A percentile compares a stretch with the other conserved stretches of the same genome.
Conservation (phyloP, 2,888 invertebrate species). For the Nymphalis polychloros region DNA sequence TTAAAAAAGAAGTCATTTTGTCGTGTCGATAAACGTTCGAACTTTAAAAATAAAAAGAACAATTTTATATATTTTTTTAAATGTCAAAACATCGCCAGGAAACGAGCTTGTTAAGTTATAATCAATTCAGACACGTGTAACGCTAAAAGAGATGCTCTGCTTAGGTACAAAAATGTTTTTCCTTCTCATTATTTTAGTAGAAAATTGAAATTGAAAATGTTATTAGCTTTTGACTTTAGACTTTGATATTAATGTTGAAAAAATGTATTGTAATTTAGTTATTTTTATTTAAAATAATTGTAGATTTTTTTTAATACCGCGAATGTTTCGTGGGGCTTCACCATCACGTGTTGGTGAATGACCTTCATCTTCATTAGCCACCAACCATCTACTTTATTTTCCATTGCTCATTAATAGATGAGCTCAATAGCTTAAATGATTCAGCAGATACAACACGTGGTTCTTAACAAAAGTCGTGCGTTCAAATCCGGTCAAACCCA, state of each 20-base stretch:
- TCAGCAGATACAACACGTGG: no score
- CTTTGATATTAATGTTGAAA: conserved; percentile 27
- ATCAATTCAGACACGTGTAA: conserved; percentile 42
- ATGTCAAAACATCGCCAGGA: conserved; percentile 10
- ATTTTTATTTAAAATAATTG: neutral
- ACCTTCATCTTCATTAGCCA: no score
- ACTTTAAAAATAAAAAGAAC: neutral
- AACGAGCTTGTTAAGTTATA: conserved; percentile 23
- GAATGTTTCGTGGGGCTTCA: no score
- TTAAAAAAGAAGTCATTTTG: no score
- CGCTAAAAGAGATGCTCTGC: conserved; percentile 34
- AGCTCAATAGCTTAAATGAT: no score
- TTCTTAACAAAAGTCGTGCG: no score
- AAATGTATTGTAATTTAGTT: conserved; percentile 12
- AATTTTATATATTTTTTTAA: neutral
- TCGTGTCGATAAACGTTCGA: no score
- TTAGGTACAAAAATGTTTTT: conserved; percentile 36
- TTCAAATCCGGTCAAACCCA: no score
- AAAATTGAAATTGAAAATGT: conserved; percentile 39
- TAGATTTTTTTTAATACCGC: neutral
- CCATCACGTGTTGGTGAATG: no score
- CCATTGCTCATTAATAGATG: no score
- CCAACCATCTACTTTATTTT: no score
- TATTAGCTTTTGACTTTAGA: conserved; percentile 32
- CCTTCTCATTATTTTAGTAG: conserved; percentile 37